phyloP scores from a whole-genome alignment of 1,140 invertebrate genomes.

The Pogonomyrmex barbatus region DNA sequence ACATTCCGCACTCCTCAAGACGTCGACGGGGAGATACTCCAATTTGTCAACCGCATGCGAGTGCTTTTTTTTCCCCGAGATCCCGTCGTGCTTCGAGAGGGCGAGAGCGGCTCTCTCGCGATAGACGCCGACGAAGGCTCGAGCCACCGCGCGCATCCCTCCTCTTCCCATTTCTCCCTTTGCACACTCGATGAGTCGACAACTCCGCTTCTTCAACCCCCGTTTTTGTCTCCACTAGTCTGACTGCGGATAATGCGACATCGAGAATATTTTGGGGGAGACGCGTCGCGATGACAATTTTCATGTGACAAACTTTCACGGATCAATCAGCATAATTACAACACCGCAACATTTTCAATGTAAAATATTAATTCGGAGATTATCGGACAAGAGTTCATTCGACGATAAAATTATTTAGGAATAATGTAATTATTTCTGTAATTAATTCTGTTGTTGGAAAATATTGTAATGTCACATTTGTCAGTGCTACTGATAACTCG shows the following conservation, averaged over 20 bases:
- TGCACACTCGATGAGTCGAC: constrained; percentile 2
- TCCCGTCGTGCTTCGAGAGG: constrained; percentile 64
- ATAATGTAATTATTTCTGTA: background rate
- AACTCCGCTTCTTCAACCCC: background rate
- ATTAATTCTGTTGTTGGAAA: background rate
- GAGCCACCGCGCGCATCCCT: background rate
- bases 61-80: constrained; percentile 74
- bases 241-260: constrained; percentile 2
- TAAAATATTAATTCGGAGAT: background rate
- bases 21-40: constrained; percentile 76
- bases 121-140: constrained; percentile 59
- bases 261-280: background rate
- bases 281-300: background rate
- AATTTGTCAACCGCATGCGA: constrained; percentile 79
- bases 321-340: constrained; percentile 11
- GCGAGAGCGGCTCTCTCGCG: constrained; percentile 40
- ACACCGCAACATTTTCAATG: background rate
- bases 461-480: background rate
- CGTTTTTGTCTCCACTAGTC: constrained; percentile 7
- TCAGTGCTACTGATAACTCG: background rate
- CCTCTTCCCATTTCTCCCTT: background rate
- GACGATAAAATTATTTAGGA: background rate
- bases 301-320: background rate
- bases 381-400: background rate
- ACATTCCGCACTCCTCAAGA: constrained; percentile 63